Base-by-base conservation (phyloP, 2,888 invertebrate genomes). In the Amblyjoppa fuscipennis region DNA sequence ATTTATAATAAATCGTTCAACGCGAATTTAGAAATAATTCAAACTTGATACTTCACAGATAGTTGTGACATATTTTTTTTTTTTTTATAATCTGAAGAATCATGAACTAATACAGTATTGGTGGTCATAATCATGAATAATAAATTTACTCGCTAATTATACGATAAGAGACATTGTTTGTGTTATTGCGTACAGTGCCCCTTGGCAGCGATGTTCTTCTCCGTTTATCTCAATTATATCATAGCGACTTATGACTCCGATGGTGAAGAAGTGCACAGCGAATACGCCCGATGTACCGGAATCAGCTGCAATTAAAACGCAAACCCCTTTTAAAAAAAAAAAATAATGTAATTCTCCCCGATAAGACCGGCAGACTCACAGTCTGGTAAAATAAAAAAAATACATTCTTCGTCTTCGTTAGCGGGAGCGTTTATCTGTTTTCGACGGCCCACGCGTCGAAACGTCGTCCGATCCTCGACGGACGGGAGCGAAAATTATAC, bases 301-400 rank as follows among this genome's bases (percentile, higher is more conserved):
- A 59, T 59, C 64, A 16, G 61, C 31, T 16, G 61, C 74, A 64
- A 45, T 45, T 45, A 7, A 64, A 75, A 64, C 64, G n/a, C 64
- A 31, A 64, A 64, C 31, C 5, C 3, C 11, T n/a, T 20, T 20
- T 0, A 20, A 20, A 20, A 20, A 20, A 20, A 20, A 20, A 75
- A 75, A 34, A 7, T 64, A 75, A 75, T 51, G n/a, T 51, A 75
- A 75, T 66, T 75, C 1, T 51, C 49, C 3, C 6, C 11, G 76
- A 76, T 76, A 76, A 66, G n/a, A 51, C 7, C 6, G 11, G n/a
- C 51, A 76, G 76, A 66, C 64, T 25, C 49, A 5, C 64, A 66
- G 51, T 34, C 66, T 66, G 31, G 28, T 53, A 28, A 25, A 49
- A 61, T 61, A 28, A 45, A 74, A 38, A 45, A 74, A 41, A 59